Evolutionary conservation across 2,888 invertebrate species (phyloP).

Genomic region (Blastobasis adustella): DNA sequence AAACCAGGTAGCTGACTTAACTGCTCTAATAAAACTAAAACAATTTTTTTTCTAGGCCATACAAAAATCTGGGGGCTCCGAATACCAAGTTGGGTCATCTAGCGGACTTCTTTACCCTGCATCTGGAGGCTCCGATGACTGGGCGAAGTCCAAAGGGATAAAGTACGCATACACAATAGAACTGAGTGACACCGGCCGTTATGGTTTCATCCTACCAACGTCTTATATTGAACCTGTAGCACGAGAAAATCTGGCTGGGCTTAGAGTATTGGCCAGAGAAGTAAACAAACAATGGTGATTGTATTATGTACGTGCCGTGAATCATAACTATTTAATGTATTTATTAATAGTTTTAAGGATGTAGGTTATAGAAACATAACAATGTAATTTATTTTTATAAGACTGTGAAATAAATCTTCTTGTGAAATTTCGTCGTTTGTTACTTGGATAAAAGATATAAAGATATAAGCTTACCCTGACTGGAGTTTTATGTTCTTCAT

Average conservation of each 20-base stretch:
- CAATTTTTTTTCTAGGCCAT: conserved; percentile 69
- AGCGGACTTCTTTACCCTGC: conserved; percentile 87
- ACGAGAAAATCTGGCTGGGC: conserved; percentile 82
- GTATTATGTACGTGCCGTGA: conserved; percentile 17
- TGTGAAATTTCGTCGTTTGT: background rate
- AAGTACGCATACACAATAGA: conserved; percentile 94
- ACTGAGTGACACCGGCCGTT: conserved; percentile 87
- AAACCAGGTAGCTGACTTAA: too few relatives aligned
- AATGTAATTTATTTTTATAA: background rate
- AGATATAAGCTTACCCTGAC: conserved; percentile 35
- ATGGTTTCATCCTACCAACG: conserved; percentile 92
- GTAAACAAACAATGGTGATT: conserved; percentile 24
- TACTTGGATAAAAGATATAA: background rate
- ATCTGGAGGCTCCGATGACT: conserved; percentile 90
- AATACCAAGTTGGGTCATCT: conserved; percentile 85
- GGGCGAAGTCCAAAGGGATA: conserved; percentile 90
- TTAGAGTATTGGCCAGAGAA: conserved; percentile 73
- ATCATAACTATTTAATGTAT: background rate
- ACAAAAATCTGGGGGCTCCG: conserved; percentile 70
- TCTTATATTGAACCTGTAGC: conserved; percentile 83
- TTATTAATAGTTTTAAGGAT: background rate
- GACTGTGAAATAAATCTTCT: background rate
- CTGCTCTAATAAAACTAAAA: too few relatives aligned
- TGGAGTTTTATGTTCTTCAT: conserved; percentile 22
- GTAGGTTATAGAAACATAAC: background rate